phyloP scores from a whole-genome alignment of 2,113 vertebrate species.

The Ageneiosus marmoratus region DNA sequence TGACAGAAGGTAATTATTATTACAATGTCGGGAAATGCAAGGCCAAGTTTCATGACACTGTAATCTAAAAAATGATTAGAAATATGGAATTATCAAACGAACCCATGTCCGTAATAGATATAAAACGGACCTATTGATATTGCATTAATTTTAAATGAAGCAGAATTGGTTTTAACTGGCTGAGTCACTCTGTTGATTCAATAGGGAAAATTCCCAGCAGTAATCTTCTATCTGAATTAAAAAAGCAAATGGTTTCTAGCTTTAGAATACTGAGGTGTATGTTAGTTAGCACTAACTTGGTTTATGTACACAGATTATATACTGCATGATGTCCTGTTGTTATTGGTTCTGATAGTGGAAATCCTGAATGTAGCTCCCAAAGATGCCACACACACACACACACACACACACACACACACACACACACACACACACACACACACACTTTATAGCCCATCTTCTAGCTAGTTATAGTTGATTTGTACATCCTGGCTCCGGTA shows the following conservation, averaged over 20 bases:
- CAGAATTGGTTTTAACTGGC: neutral
- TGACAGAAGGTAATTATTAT: constrained; percentile 43
- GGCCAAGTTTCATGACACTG: constrained; percentile 27
- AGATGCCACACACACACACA: too few species aligned
- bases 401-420: too few species aligned
- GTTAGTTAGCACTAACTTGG: too few species aligned
- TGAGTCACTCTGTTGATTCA: constrained; percentile 1
- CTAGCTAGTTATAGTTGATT: too few species aligned
- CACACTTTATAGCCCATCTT: too few species aligned
- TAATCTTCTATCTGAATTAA: neutral
- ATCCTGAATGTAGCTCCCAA: too few species aligned
- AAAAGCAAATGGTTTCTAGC: neutral
- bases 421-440: too few species aligned
- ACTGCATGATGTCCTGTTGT: too few species aligned
- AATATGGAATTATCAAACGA: constrained; percentile 19
- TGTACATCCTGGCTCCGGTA: too few species aligned
- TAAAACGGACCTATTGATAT: constrained; percentile 19
- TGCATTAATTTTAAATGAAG: constrained; percentile 23
- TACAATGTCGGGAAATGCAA: constrained; percentile 9
- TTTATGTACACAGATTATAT: too few species aligned
- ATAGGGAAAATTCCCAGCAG: neutral
- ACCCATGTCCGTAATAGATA: neutral
- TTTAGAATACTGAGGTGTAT: neutral
- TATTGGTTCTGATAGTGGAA: too few species aligned
- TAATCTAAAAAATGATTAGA: constrained; percentile 29